Conservation (phyloP, 2,888 invertebrate genomes). For the Euplexia lucipara region DNA sequence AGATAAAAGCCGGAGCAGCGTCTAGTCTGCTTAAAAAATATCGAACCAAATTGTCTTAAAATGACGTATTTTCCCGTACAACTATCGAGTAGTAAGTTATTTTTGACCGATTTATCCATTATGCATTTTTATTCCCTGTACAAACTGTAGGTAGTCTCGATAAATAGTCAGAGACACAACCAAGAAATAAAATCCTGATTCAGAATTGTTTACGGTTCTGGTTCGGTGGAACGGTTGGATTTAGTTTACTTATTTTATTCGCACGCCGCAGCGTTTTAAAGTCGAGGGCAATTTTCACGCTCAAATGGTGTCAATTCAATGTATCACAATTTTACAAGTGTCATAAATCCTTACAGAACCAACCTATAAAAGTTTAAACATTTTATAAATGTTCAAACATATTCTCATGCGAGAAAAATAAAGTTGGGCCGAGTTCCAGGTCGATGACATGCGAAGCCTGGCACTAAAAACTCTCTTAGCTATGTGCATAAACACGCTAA, state of each 20-base stretch:
- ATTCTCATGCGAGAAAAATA: conserved; percentile 42
- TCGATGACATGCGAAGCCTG: conserved; percentile 46
- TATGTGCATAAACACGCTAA: conserved; percentile 54
- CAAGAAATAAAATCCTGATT: conserved; percentile 11
- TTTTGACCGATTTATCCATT: too few relatives aligned
- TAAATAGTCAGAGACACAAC: not conserved
- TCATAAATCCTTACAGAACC: conserved; percentile 16
- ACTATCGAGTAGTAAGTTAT: too few relatives aligned
- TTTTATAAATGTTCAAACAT: conserved; percentile 30
- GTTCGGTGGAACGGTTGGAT: conserved; percentile 8
- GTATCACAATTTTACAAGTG: conserved; percentile 27
- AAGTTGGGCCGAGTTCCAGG: conserved; percentile 51
- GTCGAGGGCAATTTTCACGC: conserved; percentile 10
- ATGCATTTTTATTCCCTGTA: not conserved
- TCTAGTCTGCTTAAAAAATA: too few relatives aligned
- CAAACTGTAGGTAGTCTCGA: not conserved
- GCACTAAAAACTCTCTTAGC: conserved; percentile 52
- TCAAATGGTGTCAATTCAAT: conserved; percentile 42
- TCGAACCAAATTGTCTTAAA: too few relatives aligned
- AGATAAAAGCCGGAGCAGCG: too few relatives aligned
- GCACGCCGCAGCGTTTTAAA: conserved; percentile 3
- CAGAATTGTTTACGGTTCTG: not conserved
- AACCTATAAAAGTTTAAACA: conserved; percentile 31
- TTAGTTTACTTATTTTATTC: conserved; percentile 28
- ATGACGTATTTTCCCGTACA: too few relatives aligned